A percentile compares a stretch with the other conserved stretches of the same genome.
Conservation (phyloP, 2,797 vertebrate species). For the Xyrichtys novacula region DNA sequence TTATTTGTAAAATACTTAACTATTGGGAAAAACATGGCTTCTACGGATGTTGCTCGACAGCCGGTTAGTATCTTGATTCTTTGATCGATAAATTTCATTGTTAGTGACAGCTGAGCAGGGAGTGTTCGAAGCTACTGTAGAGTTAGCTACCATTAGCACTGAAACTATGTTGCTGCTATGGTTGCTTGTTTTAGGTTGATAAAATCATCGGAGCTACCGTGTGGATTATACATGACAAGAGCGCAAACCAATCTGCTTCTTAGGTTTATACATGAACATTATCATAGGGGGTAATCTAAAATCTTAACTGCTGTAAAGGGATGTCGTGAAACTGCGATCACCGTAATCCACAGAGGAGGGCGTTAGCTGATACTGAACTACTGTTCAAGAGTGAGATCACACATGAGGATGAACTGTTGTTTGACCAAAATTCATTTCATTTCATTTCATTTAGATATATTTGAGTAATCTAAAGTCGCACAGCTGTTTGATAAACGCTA, state of each 20-base stretch:
- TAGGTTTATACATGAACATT: fast-evolving
- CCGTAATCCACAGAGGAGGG: not conserved
- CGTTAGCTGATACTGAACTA: conserved; percentile 28
- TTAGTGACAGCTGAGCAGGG: conserved; percentile 64
- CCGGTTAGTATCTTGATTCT: conserved; percentile 68
- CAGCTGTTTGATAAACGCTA: too few relatives aligned
- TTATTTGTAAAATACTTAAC: conserved; percentile 4
- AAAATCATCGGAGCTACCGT: not conserved
- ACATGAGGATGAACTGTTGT: too few relatives aligned
- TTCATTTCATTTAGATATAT: too few relatives aligned
- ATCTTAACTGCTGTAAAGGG: not conserved
- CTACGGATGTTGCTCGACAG: conserved; percentile 83
- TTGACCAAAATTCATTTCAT: too few relatives aligned
- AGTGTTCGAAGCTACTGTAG: conserved; percentile 73
- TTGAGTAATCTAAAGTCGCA: too few relatives aligned
- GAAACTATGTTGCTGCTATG: not conserved
- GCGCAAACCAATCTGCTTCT: not conserved
- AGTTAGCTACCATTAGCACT: conserved; percentile 63
- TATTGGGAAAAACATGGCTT: conserved; percentile 73
- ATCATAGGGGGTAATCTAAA: fast-evolving
- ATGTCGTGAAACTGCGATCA: not conserved
- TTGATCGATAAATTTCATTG: conserved; percentile 10
- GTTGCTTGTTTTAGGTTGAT: not conserved
- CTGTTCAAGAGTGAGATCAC: not conserved
- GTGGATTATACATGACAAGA: fast-evolving